Evolutionary conservation across 2,113 vertebrate genomes (phyloP).

Genomic region (Protomyctophum bolini): DNA sequence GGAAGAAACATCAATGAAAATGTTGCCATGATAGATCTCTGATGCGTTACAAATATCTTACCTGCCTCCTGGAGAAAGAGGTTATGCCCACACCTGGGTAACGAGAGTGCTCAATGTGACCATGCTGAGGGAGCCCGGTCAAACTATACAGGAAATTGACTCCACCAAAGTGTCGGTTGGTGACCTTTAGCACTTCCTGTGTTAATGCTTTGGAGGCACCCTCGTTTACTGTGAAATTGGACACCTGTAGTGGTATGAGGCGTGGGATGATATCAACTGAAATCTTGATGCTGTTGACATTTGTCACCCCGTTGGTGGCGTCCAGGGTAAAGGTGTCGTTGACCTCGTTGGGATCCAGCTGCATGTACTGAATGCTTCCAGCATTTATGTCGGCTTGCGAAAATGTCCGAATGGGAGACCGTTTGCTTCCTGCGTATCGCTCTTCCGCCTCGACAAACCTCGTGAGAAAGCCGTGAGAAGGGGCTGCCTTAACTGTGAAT

Average conservation of each 20-base stretch:
- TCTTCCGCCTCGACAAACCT: constrained; percentile 74
- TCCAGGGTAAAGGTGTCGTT: constrained; percentile 82
- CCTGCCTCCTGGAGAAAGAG: constrained; percentile 88
- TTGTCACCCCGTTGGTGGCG: constrained; percentile 80
- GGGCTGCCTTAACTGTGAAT: constrained; percentile 78
- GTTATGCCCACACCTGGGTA: constrained; percentile 78
- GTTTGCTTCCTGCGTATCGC: constrained; percentile 65
- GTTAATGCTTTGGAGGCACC: constrained; percentile 82
- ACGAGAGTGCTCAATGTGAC: constrained; percentile 82
- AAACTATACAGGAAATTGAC: constrained; percentile 85
- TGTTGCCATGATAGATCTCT: neutral
- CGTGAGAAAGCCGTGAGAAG: constrained; percentile 80
- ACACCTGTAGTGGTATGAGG: constrained; percentile 82
- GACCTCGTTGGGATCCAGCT: constrained; percentile 70
- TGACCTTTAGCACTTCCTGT: constrained; percentile 81
- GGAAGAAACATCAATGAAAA: neutral
- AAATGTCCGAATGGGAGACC: constrained; percentile 79
- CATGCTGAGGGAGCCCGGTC: constrained; percentile 80
- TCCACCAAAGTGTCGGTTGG: constrained; percentile 81
- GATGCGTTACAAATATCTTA: constrained; percentile 59
- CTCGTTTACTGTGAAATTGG: constrained; percentile 86
- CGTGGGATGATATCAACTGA: constrained; percentile 83
- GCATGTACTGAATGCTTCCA: constrained; percentile 86
- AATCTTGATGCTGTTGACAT: constrained; percentile 77
- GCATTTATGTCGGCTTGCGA: constrained; percentile 83